phyloP scores from a whole-genome alignment of 2,888 invertebrate genomes.

The Gortyna flavago region DNA sequence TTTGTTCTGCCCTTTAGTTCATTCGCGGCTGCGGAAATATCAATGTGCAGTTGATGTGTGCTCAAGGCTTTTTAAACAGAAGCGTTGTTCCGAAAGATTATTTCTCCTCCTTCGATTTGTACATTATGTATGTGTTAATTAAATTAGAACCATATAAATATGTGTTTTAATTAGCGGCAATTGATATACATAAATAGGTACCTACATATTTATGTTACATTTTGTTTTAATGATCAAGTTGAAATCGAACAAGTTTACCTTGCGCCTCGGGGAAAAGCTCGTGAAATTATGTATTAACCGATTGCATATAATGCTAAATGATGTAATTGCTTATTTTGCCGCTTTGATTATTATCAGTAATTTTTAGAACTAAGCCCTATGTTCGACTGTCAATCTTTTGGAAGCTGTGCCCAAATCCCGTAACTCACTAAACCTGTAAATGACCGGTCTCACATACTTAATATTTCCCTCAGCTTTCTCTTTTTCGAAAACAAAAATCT shows the following conservation, averaged over 20 bases:
- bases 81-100: background rate
- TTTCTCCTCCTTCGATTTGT: background rate
- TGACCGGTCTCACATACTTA: conserved; percentile 26
- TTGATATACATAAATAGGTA: background rate
- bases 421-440: conserved; percentile 45
- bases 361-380: background rate
- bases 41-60: conserved; percentile 21
- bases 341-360: background rate
- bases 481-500: conserved; percentile 55
- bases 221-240: background rate
- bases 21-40: conserved; percentile 30
- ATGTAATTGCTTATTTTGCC: conserved; percentile 8
- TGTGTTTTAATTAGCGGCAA: background rate
- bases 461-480: conserved; percentile 53
- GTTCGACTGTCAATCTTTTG: conserved; percentile 8
- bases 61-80: conserved; percentile 12
- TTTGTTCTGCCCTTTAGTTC: conserved; percentile 53
- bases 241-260: conserved; percentile 9
- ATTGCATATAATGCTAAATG: background rate
- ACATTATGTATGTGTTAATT: background rate
- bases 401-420: conserved; percentile 8
- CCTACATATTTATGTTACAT: background rate
- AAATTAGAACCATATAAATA: background rate
- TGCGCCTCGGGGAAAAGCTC: conserved; percentile 2
- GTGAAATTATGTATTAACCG: background rate